A percentile compares a stretch with the other conserved stretches of the same genome.
Evolutionary conservation across 2,113 vertebrate species (phyloP).

Genomic region (Sylvicapra grimmia): DNA sequence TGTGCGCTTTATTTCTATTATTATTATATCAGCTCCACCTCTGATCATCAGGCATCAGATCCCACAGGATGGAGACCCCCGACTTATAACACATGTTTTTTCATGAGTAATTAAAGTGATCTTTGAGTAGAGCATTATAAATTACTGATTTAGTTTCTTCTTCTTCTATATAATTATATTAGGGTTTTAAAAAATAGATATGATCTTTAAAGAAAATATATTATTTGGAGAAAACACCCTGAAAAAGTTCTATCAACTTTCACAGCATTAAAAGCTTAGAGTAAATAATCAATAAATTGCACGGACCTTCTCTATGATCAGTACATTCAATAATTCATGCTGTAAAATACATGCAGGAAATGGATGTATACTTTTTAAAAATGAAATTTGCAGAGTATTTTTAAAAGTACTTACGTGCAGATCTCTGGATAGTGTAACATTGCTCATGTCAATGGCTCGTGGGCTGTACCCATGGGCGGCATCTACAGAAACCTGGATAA

Average conservation of each 20-base stretch:
- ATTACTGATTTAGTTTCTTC: neutral
- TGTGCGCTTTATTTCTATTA: neutral
- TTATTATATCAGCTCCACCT: neutral
- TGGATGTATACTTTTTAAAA: neutral
- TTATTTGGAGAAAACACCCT: neutral
- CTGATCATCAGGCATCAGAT: neutral
- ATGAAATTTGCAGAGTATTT: neutral
- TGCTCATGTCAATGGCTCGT: conserved; percentile 96
- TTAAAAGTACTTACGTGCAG: conserved; percentile 86
- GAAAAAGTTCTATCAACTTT: neutral
- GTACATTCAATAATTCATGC: neutral
- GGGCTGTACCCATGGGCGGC: conserved; percentile 89
- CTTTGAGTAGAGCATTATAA: neutral
- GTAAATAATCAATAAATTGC: neutral
- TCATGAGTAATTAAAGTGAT: neutral
- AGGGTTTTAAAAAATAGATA: neutral
- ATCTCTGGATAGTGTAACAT: conserved; percentile 93
- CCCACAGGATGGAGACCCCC: neutral
- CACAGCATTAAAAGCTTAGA: neutral
- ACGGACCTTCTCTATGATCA: neutral
- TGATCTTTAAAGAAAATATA: neutral
- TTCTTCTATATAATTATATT: neutral
- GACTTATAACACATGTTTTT: neutral
- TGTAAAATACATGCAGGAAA: neutral
- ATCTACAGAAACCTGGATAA: conserved; percentile 88